Evolutionary conservation across 2,888 invertebrate genomes (phyloP).

Genomic region (Liopterus haemorrhoidalis): DNA sequence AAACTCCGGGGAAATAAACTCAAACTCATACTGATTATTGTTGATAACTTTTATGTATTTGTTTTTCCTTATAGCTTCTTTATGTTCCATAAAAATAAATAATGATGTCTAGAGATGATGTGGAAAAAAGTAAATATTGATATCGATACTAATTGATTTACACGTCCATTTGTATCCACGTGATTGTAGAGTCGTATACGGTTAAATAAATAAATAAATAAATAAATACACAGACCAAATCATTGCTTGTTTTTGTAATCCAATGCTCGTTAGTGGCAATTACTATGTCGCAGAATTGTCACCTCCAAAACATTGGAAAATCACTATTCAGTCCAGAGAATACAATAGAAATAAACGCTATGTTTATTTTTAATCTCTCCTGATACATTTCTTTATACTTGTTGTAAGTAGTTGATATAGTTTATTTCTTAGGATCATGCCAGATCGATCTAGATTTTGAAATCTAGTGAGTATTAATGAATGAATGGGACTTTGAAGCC

Average conservation of each 20-base stretch:
- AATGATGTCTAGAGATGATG: too few relatives aligned
- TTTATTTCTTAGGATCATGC: too few relatives aligned
- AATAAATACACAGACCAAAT: background rate
- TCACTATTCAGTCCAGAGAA: slow-evolving; percentile 10
- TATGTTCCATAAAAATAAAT: too few relatives aligned
- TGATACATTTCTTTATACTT: background rate
- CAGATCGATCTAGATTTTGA: too few relatives aligned
- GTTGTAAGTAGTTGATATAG: background rate
- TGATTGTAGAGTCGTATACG: background rate
- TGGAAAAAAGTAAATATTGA: background rate
- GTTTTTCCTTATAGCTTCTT: too few relatives aligned
- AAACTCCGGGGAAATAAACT: too few relatives aligned
- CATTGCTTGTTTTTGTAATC: too few relatives aligned
- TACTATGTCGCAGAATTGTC: slow-evolving; percentile 21
- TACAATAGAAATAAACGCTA: background rate
- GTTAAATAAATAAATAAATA: background rate
- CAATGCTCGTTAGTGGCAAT: slow-evolving; percentile 31
- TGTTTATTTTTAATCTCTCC: background rate
- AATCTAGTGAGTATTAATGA: too few relatives aligned
- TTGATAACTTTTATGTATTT: too few relatives aligned
- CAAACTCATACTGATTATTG: too few relatives aligned
- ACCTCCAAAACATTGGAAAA: slow-evolving; percentile 34
- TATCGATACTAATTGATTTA: background rate
- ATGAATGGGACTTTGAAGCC: too few relatives aligned
- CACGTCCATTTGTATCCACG: background rate